Conservation (phyloP, 1,140 invertebrate genomes). For the Pogonomyrmex californicus region DNA sequence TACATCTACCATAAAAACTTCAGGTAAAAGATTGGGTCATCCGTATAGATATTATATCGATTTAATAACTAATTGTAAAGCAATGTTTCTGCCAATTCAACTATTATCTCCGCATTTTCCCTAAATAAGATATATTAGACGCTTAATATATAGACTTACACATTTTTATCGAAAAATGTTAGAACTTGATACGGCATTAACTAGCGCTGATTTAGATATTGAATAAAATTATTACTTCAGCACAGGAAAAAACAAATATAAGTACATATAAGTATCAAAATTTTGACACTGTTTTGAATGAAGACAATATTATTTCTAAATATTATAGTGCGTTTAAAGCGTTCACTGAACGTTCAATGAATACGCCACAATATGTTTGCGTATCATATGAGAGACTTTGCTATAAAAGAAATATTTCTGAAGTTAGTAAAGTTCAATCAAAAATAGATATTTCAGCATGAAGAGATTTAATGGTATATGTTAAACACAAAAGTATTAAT, state of each 20-base stretch:
- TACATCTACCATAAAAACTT: not conserved
- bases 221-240: not conserved
- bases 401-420: not conserved
- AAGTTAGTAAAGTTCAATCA: not conserved
- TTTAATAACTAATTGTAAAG: not conserved
- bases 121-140: not conserved
- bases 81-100: not conserved
- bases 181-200: not conserved
- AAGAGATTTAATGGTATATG: not conserved
- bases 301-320: slow-evolving; percentile 10
- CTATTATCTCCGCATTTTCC: not conserved
- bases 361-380: not conserved
- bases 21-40: not conserved
- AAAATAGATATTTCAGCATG: not conserved
- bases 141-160: slow-evolving; percentile 7
- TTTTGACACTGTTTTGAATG: not conserved
- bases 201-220: not conserved
- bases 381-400: not conserved
- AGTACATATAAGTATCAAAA: not conserved
- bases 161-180: not conserved
- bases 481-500: not conserved
- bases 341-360: not conserved
- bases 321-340: not conserved
- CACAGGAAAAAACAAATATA: slow-evolving; percentile 8
- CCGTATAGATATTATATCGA: not conserved